Base-by-base conservation (phyloP, 2,888 invertebrate species). In the Chloroclystis v-ata region DNA sequence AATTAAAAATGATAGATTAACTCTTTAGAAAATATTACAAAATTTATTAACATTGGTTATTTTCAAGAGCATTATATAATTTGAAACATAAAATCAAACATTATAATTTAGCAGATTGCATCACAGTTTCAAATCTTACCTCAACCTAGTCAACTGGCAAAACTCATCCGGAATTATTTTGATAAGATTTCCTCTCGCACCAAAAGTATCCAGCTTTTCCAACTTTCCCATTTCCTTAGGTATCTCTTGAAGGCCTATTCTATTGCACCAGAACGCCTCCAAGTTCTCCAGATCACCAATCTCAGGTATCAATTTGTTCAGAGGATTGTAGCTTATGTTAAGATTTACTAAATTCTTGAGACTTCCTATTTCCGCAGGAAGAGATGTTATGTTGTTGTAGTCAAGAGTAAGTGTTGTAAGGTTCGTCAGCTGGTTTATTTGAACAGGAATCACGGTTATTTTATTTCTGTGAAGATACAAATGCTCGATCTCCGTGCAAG, bases 221-320 rank as follows among this genome's bases (percentile, higher is more conserved):
- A 92, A 84, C 60, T 89, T 89, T 0, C 90, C 89, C 37, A 93
- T 89, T 70, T 91, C 91, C 37, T 85, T 82, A 0, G 92, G 92
- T 38, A 93, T 80, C 54, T 82, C 79, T 10, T 72, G 72, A 13
- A 92, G 68, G 2, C 89, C 89, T 69, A 82, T 87, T 55, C 72
- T 89, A 62, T 93, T 92, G 65, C 92, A 91, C 92, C 92, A 92
- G 57, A 93, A 88, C 1, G 90, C 90, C 68, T 92, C 91, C 40
- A 93, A 70, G 54, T 86, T 85, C 30, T 83, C 87, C 37, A 93
- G 75, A 37, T 89, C 81, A 2, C 91, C 91, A 48, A 93, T 89
- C 65, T 90, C 90, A 7, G 89, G 85, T 25, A 91, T 90, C 43
- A 93, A 71, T 24, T 74, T 77, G 48, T 82, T 77, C 35, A 93